Conservation (phyloP, 2,888 invertebrate species). For the Ditylenchus weischeri region DNA sequence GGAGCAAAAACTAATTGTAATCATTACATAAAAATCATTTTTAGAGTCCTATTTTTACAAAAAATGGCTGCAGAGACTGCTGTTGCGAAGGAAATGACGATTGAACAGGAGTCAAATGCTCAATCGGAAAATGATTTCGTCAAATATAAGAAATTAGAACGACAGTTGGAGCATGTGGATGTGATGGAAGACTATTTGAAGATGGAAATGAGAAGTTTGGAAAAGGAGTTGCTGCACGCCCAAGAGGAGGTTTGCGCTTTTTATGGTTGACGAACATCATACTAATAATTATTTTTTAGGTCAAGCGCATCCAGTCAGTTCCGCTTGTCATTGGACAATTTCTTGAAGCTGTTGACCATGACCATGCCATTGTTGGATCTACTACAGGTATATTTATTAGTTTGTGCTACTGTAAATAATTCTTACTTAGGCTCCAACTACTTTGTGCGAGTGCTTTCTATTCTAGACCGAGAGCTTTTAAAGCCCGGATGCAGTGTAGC, state of each 20-base stretch:
- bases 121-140: slow-evolving; percentile 36
- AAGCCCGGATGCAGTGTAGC: slow-evolving; percentile 98
- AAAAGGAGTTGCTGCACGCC: slow-evolving; percentile 96
- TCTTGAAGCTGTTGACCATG: slow-evolving; percentile 99
- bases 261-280: too few relatives aligned
- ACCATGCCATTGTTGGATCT: slow-evolving; percentile 79
- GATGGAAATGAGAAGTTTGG: slow-evolving; percentile 95
- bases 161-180: slow-evolving; percentile 90
- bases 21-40: too few relatives aligned
- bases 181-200: slow-evolving; percentile 98
- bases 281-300: slow-evolving; percentile 63
- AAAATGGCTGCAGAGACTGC: slow-evolving; percentile 4
- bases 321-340: slow-evolving; percentile 98
- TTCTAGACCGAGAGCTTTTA: slow-evolving; percentile 90
- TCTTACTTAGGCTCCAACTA: slow-evolving; percentile 81
- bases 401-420: too few relatives aligned
- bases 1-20: too few relatives aligned
- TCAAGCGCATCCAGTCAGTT: slow-evolving; percentile 96
- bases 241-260: slow-evolving; percentile 67
- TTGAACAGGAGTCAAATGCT: not conserved
- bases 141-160: slow-evolving; percentile 77
- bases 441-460: slow-evolving; percentile 94
- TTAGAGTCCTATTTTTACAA: not conserved
- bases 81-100: slow-evolving; percentile 1
- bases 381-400: slow-evolving; percentile 5